These are phyloP conservation scores for Drosophila albomicans DNA, from an alignment of 1,140 invertebrate genomes.

Conservation along the genomic window DNA sequence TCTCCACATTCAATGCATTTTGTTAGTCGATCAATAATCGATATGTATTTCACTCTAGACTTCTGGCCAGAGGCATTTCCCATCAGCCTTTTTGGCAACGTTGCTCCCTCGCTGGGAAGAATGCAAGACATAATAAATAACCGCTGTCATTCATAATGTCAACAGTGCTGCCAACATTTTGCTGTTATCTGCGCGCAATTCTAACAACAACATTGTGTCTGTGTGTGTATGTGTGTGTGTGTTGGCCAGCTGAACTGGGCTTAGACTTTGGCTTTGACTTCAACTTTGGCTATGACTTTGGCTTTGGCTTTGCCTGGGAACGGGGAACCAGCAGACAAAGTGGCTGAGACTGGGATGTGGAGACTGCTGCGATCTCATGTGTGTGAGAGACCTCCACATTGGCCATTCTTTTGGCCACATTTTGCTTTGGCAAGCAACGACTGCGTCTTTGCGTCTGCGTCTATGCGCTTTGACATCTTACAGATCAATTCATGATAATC, in stretches of 20 bases:
- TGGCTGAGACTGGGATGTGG: constrained; percentile 43
- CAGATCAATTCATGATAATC: constrained; percentile 84
- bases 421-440: constrained; percentile 28
- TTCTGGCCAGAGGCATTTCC: constrained; percentile 19
- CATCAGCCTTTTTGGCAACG: constrained; percentile 39
- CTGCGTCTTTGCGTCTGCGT: constrained; percentile 52
- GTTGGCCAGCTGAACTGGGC: constrained; percentile 40
- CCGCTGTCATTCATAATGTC: constrained; percentile 83
- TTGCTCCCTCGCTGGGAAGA: constrained; percentile 37
- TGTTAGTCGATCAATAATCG: constrained; percentile 11
- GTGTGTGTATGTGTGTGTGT: constrained; percentile 16
- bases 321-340: constrained; percentile 55
- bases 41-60: constrained; percentile 1
- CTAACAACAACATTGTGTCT: constrained; percentile 74
- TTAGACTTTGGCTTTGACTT: constrained; percentile 6
- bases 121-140: constrained; percentile 82
- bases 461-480: constrained; percentile 81
- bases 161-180: constrained; percentile 83
- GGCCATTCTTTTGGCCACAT: constrained; percentile 65
- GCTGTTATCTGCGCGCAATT: constrained; percentile 81
- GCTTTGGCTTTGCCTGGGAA: neutral
- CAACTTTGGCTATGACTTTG: constrained; percentile 25
- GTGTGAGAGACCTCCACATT: constrained; percentile 54
- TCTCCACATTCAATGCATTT: neutral
- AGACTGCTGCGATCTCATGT: constrained; percentile 27